Percentiles rank a stretch among this genome's conserved stretches.
phyloP scores from a whole-genome alignment of 2,797 vertebrate species.

The Coluber constrictor region DNA sequence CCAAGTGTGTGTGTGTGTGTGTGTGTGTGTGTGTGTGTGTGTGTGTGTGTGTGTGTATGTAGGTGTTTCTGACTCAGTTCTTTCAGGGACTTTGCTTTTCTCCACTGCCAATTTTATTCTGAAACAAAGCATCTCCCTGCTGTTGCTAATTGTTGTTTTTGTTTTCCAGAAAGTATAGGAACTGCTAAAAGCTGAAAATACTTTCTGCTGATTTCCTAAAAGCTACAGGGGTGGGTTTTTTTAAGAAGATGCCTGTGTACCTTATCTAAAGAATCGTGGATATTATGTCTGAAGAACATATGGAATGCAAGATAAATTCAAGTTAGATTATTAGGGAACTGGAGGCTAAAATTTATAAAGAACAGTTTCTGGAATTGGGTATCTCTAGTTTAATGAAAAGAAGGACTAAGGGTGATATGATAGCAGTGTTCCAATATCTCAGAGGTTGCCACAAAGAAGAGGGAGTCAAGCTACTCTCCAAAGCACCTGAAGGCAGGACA shows the following conservation, averaged over 20 bases:
- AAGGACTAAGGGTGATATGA: no score
- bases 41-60: not conserved
- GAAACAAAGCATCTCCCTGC: not conserved
- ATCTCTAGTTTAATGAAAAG: no score
- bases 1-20: no score
- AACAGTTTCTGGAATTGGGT: no score
- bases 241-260: slow-evolving; percentile 34
- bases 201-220: slow-evolving; percentile 66
- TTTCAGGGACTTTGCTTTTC: not conserved
- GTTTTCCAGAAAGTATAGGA: slow-evolving; percentile 49
- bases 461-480: no score
- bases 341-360: no score
- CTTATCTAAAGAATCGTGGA: slow-evolving; percentile 51
- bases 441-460: no score
- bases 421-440: no score
- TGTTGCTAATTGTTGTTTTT: not conserved
- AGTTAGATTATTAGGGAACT: no score
- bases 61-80: not conserved
- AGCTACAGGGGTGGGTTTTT: not conserved
- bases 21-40: not conserved
- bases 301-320: slow-evolving; percentile 65
- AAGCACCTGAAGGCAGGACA: no score
- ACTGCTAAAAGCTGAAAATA: slow-evolving; percentile 64
- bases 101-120: not conserved
- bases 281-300: slow-evolving; percentile 65